Conservation (phyloP, 2,797 vertebrate genomes). For the Pseudomugil gertrudae region DNA sequence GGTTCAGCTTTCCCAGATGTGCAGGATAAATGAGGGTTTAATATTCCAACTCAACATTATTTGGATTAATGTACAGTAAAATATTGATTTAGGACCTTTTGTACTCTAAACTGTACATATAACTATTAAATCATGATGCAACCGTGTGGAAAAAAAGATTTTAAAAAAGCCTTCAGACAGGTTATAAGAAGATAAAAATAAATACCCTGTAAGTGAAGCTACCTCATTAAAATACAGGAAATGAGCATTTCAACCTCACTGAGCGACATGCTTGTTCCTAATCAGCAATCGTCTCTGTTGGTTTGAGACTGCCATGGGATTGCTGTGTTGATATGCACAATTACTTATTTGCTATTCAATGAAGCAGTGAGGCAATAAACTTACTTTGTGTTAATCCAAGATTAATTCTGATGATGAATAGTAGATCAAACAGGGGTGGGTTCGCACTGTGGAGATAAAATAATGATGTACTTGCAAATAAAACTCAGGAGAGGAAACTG, state of each 20-base stretch:
- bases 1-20: neutral
- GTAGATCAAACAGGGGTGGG: constrained; percentile 66
- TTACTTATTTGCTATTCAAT: constrained; percentile 72
- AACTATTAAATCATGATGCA: constrained; percentile 44
- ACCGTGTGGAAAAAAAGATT: constrained; percentile 30
- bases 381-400: constrained; percentile 74
- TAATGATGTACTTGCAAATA: constrained; percentile 53
- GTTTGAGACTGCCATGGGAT: constrained; percentile 35
- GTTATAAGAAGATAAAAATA: constrained; percentile 34
- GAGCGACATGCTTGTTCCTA: constrained; percentile 51
- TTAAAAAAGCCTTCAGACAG: constrained; percentile 28
- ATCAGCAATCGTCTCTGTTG: constrained; percentile 46
- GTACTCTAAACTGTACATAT: constrained; percentile 27
- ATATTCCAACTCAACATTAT: neutral
- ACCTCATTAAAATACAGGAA: constrained; percentile 55
- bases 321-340: constrained; percentile 58
- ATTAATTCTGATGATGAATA: constrained; percentile 77
- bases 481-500: constrained; percentile 36
- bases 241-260: constrained; percentile 41
- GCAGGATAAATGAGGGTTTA: neutral
- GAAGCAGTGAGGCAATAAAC: constrained; percentile 68
- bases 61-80: constrained; percentile 25
- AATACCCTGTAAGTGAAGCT: constrained; percentile 60
- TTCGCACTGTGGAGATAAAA: constrained; percentile 54
- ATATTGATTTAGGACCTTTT: constrained; percentile 18